A percentile compares a stretch with the other conserved stretches of the same genome.
phyloP scores from a whole-genome alignment of 2,797 vertebrate species.

The Spinus pinus region DNA sequence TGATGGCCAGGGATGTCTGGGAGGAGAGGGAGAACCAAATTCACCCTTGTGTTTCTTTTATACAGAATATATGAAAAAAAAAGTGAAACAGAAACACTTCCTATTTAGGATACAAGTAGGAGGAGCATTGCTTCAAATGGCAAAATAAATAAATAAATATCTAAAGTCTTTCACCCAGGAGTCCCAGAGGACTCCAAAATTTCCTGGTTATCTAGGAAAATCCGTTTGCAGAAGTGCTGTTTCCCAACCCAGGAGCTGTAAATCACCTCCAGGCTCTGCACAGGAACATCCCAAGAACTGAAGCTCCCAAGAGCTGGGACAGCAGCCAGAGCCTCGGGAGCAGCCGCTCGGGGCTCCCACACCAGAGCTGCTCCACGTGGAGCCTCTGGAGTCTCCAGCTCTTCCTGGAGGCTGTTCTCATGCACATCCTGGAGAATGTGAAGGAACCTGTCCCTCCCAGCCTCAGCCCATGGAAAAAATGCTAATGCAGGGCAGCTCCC shows the following conservation, averaged over 20 bases:
- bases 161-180: not conserved
- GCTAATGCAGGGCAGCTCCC: not conserved
- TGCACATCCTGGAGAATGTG: slow-evolving; percentile 4
- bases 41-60: not conserved
- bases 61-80: not conserved
- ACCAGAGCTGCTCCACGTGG: not conserved
- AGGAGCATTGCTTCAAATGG: not conserved
- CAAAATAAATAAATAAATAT: not conserved
- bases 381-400: not conserved
- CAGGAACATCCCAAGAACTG: slow-evolving; percentile 13
- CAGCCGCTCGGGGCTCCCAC: slow-evolving; percentile 1
- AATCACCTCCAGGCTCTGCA: not conserved
- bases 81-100: not conserved
- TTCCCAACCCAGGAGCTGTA: not conserved
- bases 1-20: not conserved
- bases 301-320: not conserved
- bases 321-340: not conserved
- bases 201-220: slow-evolving; percentile 18
- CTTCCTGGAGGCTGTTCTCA: slow-evolving; percentile 43
- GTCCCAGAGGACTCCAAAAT: not conserved
- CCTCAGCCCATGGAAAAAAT: not conserved
- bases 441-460: slow-evolving; percentile 44
- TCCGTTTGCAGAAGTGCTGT: not conserved
- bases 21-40: not conserved
- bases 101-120: not conserved